A percentile compares a stretch with the other conserved stretches of the same genome.
Conservation (phyloP, 2,888 invertebrate genomes). For the Eupithecia dodoneata region DNA sequence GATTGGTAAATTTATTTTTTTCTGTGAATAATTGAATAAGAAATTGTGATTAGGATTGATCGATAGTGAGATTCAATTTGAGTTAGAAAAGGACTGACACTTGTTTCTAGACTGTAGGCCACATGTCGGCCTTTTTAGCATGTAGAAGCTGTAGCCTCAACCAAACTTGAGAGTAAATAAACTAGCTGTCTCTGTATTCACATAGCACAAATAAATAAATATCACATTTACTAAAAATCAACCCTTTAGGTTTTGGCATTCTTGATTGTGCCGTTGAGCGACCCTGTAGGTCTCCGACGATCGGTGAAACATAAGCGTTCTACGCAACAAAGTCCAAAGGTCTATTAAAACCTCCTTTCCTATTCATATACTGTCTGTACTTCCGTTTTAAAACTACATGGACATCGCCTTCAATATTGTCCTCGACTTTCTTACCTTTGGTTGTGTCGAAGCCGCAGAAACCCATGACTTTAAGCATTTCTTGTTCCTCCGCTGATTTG, state of each 20-base stretch:
- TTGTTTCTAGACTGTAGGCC: background rate
- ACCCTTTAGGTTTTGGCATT: constrained; percentile 38
- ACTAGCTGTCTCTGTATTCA: constrained; percentile 29
- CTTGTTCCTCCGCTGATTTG: constrained; percentile 95
- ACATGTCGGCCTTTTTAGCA: background rate
- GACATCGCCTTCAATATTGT: constrained; percentile 97
- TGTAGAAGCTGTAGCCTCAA: background rate
- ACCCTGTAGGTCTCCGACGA: constrained; percentile 41
- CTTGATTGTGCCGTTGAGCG: constrained; percentile 23
- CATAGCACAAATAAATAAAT: constrained; percentile 49
- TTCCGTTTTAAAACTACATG: constrained; percentile 98
- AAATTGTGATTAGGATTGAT: background rate
- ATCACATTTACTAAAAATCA: constrained; percentile 54
- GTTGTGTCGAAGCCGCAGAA: constrained; percentile 98
- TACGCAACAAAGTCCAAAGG: constrained; percentile 98
- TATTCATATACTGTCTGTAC: constrained; percentile 99
- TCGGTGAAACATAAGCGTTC: constrained; percentile 30
- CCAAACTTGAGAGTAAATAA: background rate
- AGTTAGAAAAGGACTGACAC: background rate
- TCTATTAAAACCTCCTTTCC: constrained; percentile 99
- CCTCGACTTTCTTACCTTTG: constrained; percentile 97
- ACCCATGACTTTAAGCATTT: constrained; percentile 98
- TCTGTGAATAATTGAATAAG: background rate
- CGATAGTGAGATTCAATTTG: background rate
- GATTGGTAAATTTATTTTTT: too few species aligned